These are phyloP conservation scores for Nannoperca australis DNA, from an alignment of 2,797 vertebrate species.

Conservation along the genomic window DNA sequence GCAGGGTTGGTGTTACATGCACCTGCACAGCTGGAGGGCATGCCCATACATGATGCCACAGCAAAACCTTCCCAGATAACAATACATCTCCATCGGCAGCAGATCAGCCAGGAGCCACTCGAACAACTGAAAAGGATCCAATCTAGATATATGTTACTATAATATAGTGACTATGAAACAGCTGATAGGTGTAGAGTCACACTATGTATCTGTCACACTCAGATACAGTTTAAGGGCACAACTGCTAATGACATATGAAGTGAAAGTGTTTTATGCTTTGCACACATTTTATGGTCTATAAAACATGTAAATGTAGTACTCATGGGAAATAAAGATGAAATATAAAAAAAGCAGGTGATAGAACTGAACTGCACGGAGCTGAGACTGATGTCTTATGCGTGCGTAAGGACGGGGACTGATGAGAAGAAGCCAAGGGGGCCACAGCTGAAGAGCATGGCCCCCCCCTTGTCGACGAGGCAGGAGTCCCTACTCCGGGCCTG, in stretches of 20 bases:
- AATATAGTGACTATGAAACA: conserved; percentile 22
- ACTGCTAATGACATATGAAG: conserved; percentile 4
- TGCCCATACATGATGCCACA: conserved; percentile 41
- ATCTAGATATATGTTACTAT: neutral
- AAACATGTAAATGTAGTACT: accelerated
- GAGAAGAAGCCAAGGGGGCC: conserved; percentile 43
- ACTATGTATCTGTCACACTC: conserved; percentile 9
- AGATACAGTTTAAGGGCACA: conserved; percentile 13
- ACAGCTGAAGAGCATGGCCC: conserved; percentile 55
- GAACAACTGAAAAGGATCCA: too few species aligned
- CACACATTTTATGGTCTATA: neutral
- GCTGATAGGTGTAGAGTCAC: conserved; percentile 19
- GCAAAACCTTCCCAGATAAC: neutral
- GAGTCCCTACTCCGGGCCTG: conserved; percentile 58
- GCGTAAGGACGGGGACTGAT: conserved; percentile 23
- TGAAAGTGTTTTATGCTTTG: neutral
- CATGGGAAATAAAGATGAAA: too few species aligned
- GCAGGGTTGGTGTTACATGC: conserved; percentile 35
- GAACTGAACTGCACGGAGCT: neutral
- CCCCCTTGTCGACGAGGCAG: conserved; percentile 53
- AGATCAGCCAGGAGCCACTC: neutral
- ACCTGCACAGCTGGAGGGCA: conserved; percentile 57
- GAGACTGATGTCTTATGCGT: neutral
- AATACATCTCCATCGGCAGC: neutral
- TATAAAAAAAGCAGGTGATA: neutral